Evolutionary conservation across 1,140 invertebrate species (phyloP), one percentile per base, ranked within the genome.

Genomic region (Heliconius melpomene): DNA sequence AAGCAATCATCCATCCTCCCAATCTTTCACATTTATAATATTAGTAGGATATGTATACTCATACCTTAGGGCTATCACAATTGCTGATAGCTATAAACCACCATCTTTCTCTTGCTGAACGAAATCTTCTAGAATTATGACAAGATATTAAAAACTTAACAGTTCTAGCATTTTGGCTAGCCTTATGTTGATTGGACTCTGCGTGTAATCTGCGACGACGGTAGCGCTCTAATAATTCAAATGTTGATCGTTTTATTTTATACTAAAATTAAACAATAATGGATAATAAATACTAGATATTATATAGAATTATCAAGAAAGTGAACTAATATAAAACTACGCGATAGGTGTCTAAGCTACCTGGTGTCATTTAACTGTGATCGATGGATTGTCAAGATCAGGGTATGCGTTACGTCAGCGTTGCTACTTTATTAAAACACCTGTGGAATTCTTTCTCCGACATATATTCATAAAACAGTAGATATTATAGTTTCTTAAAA

Each of bases 51-150:
- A 23, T 57, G 20, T n/a, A 13, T 57, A 32, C 3, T 32, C 3
- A 32, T 79, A 96, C 96, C 94, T 96, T 96, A 26, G 93, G 93
- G 74, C 95, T 95, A 70, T 96, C 95, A 86, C 97, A 97, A 83
- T 97, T 97, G 83, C 96, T 96, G 46, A 97, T 92, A 9, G 96
- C 96, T 40, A 97, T 95, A 86, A 97, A 97, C 97, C 97, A 97
- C 97, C 97, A 97, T 77, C 97, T 87, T 84, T 97, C 96, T 74
- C 97, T 94, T 0, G 96, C 95, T 20, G 96, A 96, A 3, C 95
- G 88, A 89, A 97, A 97, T 29, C 95, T 92, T 82, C 96, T 92
- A 1, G 95, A 91, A 81, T 96, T 96, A 72, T 95, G 95, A 82
- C 96, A 97, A 2, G 92, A 90, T 1, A 95, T 93, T 50, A 92